Percentiles rank a stretch among this genome's conserved stretches.
These are phyloP conservation scores for Calephelis nemesis DNA, from an alignment of 1,140 invertebrate species.

Conservation along the genomic window DNA sequence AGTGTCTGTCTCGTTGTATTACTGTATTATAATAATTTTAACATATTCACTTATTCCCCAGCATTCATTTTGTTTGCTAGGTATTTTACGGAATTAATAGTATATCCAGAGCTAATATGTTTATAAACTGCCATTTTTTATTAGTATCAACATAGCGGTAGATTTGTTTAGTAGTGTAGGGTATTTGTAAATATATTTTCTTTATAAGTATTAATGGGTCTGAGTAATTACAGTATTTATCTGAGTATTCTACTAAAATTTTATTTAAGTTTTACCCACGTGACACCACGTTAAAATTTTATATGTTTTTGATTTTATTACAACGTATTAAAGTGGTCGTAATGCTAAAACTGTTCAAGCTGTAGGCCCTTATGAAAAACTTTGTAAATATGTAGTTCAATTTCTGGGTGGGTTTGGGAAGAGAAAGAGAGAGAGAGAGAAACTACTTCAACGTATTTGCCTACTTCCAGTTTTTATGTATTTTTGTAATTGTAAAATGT, in stretches of 20 bases:
- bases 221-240: neutral
- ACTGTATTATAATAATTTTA: too few species aligned
- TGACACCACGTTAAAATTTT: neutral
- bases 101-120: neutral
- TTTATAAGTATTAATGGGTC: neutral
- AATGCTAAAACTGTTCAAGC: too few species aligned
- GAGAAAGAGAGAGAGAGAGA: too few species aligned
- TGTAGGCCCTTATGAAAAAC: too few species aligned
- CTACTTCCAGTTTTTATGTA: neutral
- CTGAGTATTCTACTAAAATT: neutral
- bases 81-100: too few species aligned
- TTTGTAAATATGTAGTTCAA: too few species aligned
- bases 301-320: neutral
- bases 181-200: neutral
- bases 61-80: too few species aligned
- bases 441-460: too few species aligned
- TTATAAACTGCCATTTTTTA: neutral
- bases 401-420: too few species aligned
- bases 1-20: too few species aligned
- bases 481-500: neutral
- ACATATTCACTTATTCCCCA: too few species aligned
- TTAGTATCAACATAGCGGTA: neutral
- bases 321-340: too few species aligned
- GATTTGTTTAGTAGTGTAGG: neutral
- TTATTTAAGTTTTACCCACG: neutral